Evolutionary conservation across 2,888 invertebrate genomes (phyloP).

Genomic region (Clivina fossor): DNA sequence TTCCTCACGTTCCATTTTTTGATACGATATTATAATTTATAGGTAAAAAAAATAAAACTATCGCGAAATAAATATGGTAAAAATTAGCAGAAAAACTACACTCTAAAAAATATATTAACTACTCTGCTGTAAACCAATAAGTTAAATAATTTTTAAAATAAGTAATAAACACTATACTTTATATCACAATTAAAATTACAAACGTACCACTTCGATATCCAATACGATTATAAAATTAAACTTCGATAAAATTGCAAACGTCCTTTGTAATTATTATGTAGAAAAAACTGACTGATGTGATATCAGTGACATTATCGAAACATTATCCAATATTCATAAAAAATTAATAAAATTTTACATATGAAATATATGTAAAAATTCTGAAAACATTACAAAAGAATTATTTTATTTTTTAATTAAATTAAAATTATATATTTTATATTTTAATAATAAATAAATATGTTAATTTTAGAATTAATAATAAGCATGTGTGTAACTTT

Average conservation of each 20-base stretch:
- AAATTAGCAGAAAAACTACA: constrained; percentile 21
- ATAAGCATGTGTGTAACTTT: no score
- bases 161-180: constrained; percentile 26
- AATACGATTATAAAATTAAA: constrained; percentile 14
- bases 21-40: constrained; percentile 4
- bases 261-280: not conserved
- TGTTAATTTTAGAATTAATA: no score
- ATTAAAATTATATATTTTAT: no score
- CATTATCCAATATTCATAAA: no score
- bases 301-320: constrained; percentile 8
- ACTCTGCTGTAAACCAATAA: constrained; percentile 28
- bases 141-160: constrained; percentile 23
- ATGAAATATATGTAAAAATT: no score
- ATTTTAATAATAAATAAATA: no score
- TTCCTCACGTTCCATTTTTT: constrained; percentile 49
- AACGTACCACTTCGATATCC: constrained; percentile 25
- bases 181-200: constrained; percentile 21
- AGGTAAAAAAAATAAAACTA: constrained; percentile 9
- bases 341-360: no score
- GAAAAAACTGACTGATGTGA: constrained; percentile 13
- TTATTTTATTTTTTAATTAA: no score
- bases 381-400: no score
- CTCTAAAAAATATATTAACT: constrained; percentile 30
- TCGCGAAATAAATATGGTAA: constrained; percentile 15
- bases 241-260: not conserved